Conservation (phyloP, 2,113 vertebrate genomes). For the Oxygymnocypris stewartii region DNA sequence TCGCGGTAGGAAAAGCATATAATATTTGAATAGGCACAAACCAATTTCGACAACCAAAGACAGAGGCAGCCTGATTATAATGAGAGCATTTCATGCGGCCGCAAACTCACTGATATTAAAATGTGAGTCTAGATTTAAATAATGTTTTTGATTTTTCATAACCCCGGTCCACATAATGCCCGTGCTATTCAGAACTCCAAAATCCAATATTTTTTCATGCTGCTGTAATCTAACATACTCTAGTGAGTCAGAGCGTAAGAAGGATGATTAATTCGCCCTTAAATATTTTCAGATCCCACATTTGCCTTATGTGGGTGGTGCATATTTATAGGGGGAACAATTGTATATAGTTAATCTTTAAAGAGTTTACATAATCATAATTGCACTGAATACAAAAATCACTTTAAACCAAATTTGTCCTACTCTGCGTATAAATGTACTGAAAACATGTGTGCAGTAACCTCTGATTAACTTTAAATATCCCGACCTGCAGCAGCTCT, state of each 20-base stretch:
- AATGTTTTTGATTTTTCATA: conserved; percentile 31
- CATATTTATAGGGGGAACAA: background rate
- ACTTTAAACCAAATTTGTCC: conserved; percentile 1
- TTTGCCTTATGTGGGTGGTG: conserved; percentile 6
- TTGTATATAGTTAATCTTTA: conserved; percentile 2
- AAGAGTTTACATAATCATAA: conserved; percentile 24
- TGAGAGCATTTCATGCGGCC: conserved; percentile 24
- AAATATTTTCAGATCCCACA: conserved; percentile 8
- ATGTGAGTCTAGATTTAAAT: conserved; percentile 30
- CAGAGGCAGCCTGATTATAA: conserved; percentile 34
- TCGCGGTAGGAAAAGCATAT: background rate
- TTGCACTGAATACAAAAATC: background rate
- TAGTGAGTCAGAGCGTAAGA: conserved; percentile 7
- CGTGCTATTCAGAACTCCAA: conserved; percentile 11
- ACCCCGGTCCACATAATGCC: background rate
- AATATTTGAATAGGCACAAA: conserved; percentile 23
- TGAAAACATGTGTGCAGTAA: background rate
- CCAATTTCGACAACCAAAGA: conserved; percentile 30
- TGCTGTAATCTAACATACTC: conserved; percentile 12
- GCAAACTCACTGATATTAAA: conserved; percentile 29
- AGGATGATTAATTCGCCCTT: conserved; percentile 31
- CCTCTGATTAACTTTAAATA: conserved; percentile 18
- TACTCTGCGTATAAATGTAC: conserved; percentile 12
- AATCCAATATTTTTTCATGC: conserved; percentile 22
- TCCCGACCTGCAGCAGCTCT: background rate